These are phyloP conservation scores for Drosophila dunni DNA, from an alignment of 1,140 invertebrate genomes.

Conservation along the genomic window DNA sequence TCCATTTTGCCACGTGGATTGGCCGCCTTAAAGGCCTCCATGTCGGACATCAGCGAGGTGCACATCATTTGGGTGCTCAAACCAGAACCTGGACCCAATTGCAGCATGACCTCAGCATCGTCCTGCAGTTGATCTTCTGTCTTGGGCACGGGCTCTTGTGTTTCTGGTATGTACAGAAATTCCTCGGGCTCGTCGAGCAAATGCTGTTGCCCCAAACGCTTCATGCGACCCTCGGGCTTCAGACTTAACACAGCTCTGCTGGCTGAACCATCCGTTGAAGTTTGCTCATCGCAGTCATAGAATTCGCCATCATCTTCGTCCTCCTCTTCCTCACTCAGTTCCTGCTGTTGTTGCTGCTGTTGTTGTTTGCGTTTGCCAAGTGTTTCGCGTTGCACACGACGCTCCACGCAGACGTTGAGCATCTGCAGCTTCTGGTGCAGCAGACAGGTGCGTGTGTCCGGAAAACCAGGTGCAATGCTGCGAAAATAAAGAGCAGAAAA, in stretches of 20 bases:
- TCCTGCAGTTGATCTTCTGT: constrained; percentile 98
- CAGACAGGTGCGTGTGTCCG: constrained; percentile 94
- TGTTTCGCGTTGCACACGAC: constrained; percentile 88
- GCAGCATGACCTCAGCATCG: constrained; percentile 94
- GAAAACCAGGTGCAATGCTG: constrained; percentile 91
- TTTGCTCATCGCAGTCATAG: constrained; percentile 90
- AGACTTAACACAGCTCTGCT: constrained; percentile 86
- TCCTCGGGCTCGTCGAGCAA: constrained; percentile 89
- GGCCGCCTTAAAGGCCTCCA: constrained; percentile 99
- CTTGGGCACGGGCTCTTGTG: constrained; percentile 97
- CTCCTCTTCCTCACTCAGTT: constrained; percentile 87
- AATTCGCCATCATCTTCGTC: constrained; percentile 92
- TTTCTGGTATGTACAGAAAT: constrained; percentile 93
- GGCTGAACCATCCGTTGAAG: constrained; percentile 84
- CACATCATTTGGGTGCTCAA: constrained; percentile 97
- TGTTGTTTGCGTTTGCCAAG: constrained; percentile 54
- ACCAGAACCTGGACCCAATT: constrained; percentile 93
- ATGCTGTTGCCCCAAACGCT: constrained; percentile 88
- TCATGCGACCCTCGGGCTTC: constrained; percentile 90
- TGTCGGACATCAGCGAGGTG: constrained; percentile 97
- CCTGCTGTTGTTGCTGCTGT: constrained; percentile 23
- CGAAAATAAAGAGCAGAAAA: neutral
- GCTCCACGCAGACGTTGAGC: constrained; percentile 97
- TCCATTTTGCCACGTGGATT: constrained; percentile 96
- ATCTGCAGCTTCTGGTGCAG: constrained; percentile 98